A percentile compares a stretch with the other conserved stretches of the same genome.
phyloP scores from a whole-genome alignment of 35 echinoderm and acorn worm species.

The Holothuria glaberrima region DNA sequence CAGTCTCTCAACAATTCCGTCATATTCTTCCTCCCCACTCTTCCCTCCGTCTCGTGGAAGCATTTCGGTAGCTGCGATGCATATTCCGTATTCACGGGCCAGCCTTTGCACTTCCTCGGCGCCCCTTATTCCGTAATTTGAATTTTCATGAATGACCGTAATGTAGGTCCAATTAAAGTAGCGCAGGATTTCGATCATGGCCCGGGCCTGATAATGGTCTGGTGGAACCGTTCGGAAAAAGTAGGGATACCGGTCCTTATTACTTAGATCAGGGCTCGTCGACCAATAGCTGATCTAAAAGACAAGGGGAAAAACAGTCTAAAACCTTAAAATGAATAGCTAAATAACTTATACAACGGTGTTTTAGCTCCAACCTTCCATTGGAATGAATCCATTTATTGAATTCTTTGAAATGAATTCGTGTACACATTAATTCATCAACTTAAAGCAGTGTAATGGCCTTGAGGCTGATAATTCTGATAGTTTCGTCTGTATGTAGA shows the following conservation, averaged over 20 bases:
- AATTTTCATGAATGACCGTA: constrained; percentile 92
- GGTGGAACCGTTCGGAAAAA: constrained; percentile 89
- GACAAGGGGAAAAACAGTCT: neutral
- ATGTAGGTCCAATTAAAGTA: constrained; percentile 98
- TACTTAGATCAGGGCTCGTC: constrained; percentile 91
- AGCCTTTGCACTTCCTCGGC: constrained; percentile 66
- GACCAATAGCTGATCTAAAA: constrained; percentile 95
- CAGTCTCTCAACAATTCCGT: constrained; percentile 60
- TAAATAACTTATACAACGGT: too few species aligned
- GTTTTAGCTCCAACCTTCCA: too few species aligned
- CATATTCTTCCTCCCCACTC: constrained; percentile 61
- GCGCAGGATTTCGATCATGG: constrained; percentile 79
- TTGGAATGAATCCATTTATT: too few species aligned
- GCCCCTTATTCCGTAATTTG: constrained; percentile 85
- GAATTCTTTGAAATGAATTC: too few species aligned
- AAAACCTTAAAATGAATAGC: too few species aligned
- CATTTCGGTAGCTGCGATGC: constrained; percentile 69
- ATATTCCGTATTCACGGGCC: constrained; percentile 63
- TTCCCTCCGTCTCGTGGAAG: constrained; percentile 61
- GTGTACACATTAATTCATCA: too few species aligned
- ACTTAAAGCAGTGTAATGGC: too few species aligned
- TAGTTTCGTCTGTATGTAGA: too few species aligned
- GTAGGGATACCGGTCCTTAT: constrained; percentile 87
- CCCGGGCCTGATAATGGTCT: constrained; percentile 77
- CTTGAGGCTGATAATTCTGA: too few species aligned